Evolutionary conservation across 2,888 invertebrate genomes (phyloP), one percentile per base, ranked within the genome.

Genomic region (Caenorhabditis afra): DNA sequence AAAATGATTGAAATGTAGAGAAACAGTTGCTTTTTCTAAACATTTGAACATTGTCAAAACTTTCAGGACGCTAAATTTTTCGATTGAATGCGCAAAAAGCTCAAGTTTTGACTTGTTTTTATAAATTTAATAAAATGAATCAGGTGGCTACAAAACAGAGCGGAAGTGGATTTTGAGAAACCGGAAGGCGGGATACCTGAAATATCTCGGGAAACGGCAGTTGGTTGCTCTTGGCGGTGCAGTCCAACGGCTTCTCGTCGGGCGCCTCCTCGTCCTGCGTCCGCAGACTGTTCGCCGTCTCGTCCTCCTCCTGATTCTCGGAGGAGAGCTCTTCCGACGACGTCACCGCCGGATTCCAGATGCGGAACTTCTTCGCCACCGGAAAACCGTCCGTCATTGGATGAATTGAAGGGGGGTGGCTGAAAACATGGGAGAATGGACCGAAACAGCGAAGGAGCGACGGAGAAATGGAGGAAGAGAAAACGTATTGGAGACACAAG

Each of bases 331-430:
- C 29, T 16, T 75, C 75, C 10, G 53, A 35, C 4, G n/a, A n/a
- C n/a, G n/a, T n/a, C n/a, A 87, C 39, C 3, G 84, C 87, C n/a
- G 87, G 87, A 68, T 87, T 87, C 87, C 87, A 87, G 16, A 87
- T 81, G 20, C 83, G 81, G 23, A 80, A 57, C 44, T 85, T 85
- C 67, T 87, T 87, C 0, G 81, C 45, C n/a, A 83, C 44, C 16
- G 86, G 83, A n/a, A n/a, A n/a, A 23, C 74, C 85, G 37, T 81
- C 84, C 23, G 65, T 78, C 83, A 82, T 86, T 44, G 8, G n/a
- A n/a, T n/a, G n/a, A n/a, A n/a, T n/a, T n/a, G n/a, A n/a, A n/a
- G n/a, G n/a, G n/a, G n/a, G n/a, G n/a, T n/a, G n/a, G n/a, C n/a
- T n/a, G n/a, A n/a, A 53, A 4, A 39, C 22, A 50, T 7, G 11